Percentiles rank a stretch among this genome's conserved stretches.
These are phyloP conservation scores for Momotus momota DNA, from an alignment of 2,797 vertebrate genomes.

Conservation along the genomic window DNA sequence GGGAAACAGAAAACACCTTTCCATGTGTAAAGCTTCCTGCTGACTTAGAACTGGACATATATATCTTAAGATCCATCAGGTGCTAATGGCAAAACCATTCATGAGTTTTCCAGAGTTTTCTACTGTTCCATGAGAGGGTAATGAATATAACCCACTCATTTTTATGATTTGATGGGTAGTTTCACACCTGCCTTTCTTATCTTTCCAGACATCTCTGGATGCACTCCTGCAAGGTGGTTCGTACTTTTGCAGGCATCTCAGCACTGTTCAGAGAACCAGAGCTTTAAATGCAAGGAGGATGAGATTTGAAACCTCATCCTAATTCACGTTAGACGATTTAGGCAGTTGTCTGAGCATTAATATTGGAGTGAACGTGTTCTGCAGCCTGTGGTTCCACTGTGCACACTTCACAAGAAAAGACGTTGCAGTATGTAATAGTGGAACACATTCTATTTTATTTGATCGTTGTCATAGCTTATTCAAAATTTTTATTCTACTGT, in stretches of 20 bases:
- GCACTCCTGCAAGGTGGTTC: neutral
- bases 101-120: neutral
- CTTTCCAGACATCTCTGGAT: neutral
- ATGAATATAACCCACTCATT: neutral
- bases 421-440: neutral
- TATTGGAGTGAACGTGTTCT: neutral
- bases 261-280: neutral
- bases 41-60: neutral
- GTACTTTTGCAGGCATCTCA: neutral
- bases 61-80: neutral
- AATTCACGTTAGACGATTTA: neutral
- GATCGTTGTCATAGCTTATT: neutral
- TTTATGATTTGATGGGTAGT: neutral
- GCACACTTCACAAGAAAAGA: neutral
- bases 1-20: neutral
- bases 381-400: neutral
- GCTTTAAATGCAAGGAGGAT: neutral
- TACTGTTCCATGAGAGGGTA: neutral
- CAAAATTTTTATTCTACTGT: neutral
- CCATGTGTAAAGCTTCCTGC: neutral
- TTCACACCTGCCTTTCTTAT: conserved; percentile 16
- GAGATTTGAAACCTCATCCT: neutral
- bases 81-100: neutral
- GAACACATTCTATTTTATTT: neutral
- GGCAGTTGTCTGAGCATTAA: neutral